Base-by-base conservation (phyloP, 92 coral and sea anemone genomes). In the Paragorgia papillata region DNA sequence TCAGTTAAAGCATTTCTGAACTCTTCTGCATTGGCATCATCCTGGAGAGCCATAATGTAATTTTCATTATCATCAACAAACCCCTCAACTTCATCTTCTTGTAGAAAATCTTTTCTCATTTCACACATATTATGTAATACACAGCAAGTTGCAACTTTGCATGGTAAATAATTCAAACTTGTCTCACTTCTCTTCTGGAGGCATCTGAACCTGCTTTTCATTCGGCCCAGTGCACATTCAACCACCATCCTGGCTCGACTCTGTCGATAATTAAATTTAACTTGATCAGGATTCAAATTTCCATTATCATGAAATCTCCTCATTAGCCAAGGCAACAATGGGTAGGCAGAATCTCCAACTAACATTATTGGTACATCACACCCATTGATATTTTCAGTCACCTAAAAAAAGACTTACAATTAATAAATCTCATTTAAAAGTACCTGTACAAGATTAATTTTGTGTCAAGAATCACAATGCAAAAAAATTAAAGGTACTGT, bases 231-330 rank as follows among this genome's bases (percentile, higher is more conserved):
- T 26, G 74, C 83, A 21, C 31, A 46, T 50, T 78, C 84, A 12
- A 80, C 66, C 0, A 69, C 79, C 76, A 67, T 69, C 74, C 84
- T 56, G 64, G 84, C 84, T 80, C 76, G 50, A 59, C 84, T 80
- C 17, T 66, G 59, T 19, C n/a, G 59, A 39, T 69, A 56, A 22
- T 80, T 80, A 25, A 67, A 80, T 30, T 33, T 34, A n/a, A 54
- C 53, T 56, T 80, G 84, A 10, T 57, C 20, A 18, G 21, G 40
- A 49, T 65, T 67, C 20, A 80, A 58, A 30, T 79, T 66, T 32
- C 84, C 78, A 44, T 67, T 58, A 57, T 79, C 63, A 39, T 54
- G 66, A 68, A 28, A 55, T 8, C 84, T 61, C 78, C 54, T 79
- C 84, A 79, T 79, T 22, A 79, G 69, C 74, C 74, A 67, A 39